Conservation (phyloP, 2,888 invertebrate species). For the Clepsis dumicolana region DNA sequence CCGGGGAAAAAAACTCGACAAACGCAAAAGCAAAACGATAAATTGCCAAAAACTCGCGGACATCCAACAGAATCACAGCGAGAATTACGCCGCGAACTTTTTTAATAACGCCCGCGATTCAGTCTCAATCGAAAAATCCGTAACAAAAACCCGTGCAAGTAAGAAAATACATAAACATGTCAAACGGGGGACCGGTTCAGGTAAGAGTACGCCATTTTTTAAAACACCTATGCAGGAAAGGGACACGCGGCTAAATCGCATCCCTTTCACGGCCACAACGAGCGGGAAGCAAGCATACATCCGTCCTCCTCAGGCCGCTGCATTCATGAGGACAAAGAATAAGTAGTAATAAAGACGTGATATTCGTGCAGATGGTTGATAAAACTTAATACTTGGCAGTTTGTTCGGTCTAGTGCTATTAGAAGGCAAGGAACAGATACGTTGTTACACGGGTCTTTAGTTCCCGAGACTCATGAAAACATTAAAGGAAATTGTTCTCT, state of each 20-base stretch:
- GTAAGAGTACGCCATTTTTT: constrained; percentile 86
- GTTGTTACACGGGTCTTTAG: constrained; percentile 81
- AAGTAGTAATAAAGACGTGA: constrained; percentile 85
- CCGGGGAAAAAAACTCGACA: constrained; percentile 49
- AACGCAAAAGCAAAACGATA: constrained; percentile 55
- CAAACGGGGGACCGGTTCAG: constrained; percentile 77
- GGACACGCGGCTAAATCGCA: constrained; percentile 62
- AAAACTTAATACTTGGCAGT: constrained; percentile 82
- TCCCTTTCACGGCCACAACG: constrained; percentile 64
- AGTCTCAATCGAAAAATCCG: constrained; percentile 82
- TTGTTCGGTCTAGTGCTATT: constrained; percentile 79
- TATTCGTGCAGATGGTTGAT: constrained; percentile 84
- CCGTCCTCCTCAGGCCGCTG: constrained; percentile 62
- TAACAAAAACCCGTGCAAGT: constrained; percentile 73
- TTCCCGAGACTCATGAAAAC: constrained; percentile 79
- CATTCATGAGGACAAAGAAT: constrained; percentile 84
- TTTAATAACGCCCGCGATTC: constrained; percentile 82
- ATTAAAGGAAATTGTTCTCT: constrained; percentile 78
- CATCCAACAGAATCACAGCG: constrained; percentile 70
- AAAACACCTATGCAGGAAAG: constrained; percentile 79
- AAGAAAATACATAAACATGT: constrained; percentile 84
- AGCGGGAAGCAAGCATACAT: constrained; percentile 60
- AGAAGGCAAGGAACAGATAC: constrained; percentile 80
- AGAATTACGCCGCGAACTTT: constrained; percentile 79
- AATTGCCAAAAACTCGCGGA: constrained; percentile 65